Evolutionary conservation across 2,888 invertebrate genomes (phyloP).

Genomic region (Trachelus tabidus): DNA sequence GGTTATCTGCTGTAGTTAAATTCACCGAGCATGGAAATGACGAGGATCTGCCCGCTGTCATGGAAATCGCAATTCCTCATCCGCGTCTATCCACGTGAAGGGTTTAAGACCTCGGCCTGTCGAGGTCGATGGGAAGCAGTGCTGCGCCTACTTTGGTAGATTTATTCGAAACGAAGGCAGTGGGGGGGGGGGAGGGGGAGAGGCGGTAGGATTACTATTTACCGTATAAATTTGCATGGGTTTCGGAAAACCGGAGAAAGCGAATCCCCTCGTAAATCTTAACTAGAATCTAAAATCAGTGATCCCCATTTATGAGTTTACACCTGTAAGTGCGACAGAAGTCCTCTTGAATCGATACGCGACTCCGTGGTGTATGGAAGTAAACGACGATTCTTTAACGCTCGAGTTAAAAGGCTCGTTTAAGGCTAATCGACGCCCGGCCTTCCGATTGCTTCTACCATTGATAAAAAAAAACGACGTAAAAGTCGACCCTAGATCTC

Average conservation of each 20-base stretch:
- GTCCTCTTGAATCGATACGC: not conserved
- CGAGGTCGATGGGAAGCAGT: constrained; percentile 22
- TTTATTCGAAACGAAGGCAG: constrained; percentile 45
- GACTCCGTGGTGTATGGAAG: not conserved
- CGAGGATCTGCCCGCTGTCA: not conserved
- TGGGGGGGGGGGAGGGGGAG: constrained; percentile 7
- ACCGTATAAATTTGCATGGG: constrained; percentile 53
- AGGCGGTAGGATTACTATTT: constrained; percentile 44
- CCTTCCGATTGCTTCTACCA: not conserved
- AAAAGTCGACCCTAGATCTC: not conserved
- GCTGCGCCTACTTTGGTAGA: constrained; percentile 31
- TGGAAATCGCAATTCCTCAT: not conserved
- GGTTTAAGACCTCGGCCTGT: constrained; percentile 37
- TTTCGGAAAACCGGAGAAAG: constrained; percentile 23
- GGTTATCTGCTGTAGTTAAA: not conserved
- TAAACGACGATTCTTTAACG: not conserved
- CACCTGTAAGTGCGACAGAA: constrained; percentile 31
- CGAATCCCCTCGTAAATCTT: constrained; percentile 46
- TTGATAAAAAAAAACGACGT: not conserved
- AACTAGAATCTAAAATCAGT: constrained; percentile 43
- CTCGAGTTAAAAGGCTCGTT: not conserved
- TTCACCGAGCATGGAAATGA: not conserved
- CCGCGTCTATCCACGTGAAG: constrained; percentile 25
- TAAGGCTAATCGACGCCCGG: not conserved
- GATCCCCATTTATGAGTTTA: constrained; percentile 47